Base-by-base conservation (phyloP, 2,888 invertebrate genomes). In the Spatulosminthurus flaviceps region DNA sequence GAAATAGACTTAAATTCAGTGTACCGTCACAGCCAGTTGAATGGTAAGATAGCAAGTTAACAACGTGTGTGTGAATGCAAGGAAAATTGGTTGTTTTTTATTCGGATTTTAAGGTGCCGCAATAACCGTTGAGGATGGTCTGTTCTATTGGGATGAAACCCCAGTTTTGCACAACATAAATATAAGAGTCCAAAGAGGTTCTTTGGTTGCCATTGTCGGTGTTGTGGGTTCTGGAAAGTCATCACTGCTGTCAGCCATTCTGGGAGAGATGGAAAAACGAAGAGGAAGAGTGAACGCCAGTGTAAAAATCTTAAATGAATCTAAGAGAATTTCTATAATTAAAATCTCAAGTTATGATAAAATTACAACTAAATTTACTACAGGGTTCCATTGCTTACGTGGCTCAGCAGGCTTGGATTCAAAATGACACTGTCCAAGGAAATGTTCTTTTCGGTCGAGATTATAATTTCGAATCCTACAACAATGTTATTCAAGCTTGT, bases 391-490 rank as follows among this genome's bases (percentile, higher is more conserved):
- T n/a, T n/a, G n/a, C n/a, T n/a, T n/a, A n/a, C n/a, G n/a, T n/a
- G n/a, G n/a, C n/a, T n/a, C n/a, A n/a, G n/a, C n/a, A n/a, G n/a
- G n/a, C n/a, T n/a, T n/a, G n/a, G n/a, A n/a, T n/a, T n/a, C 98
- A 98, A 88, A 98, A 98, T 89, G 94, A 95, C 1, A 96, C 97
- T 0, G 89, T 98, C 29, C 92, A 93, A 86, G 94, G 97, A 86
- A 98, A 98, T 88, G 95, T 99, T 83, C 87, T 96, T 41, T 99
- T 98, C 88, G 96, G 96, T n/a, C 92, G 92, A 83, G 86, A 90
- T 0, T 90, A 92, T 73, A 92, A 96, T 86, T 90, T 92, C 79
- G 89, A 89, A 77, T 89, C 90, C 67, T 98, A 98, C 87, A 90
- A 93, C 83, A 90, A 91, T 77, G 93, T 97, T 0, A 91, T 99